Evolutionary conservation across 2,888 invertebrate genomes (phyloP).

Genomic region (Galeruca laticollis): DNA sequence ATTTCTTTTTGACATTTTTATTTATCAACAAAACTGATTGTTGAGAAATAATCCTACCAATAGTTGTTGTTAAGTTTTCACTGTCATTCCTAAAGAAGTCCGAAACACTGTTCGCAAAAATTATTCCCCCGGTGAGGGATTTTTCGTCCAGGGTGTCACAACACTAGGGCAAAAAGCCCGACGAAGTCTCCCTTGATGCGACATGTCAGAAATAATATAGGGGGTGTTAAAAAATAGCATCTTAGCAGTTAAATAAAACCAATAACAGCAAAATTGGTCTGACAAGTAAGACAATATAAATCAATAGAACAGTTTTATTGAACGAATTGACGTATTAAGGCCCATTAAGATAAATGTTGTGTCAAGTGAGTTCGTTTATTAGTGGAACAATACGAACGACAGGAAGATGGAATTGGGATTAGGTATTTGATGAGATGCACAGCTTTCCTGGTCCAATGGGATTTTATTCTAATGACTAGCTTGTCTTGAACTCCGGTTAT

Average conservation of each 20-base stretch:
- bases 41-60: no score
- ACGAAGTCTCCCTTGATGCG: constrained; percentile 37
- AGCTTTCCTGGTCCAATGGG: constrained; percentile 62
- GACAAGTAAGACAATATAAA: constrained; percentile 54
- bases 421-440: constrained; percentile 66
- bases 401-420: constrained; percentile 61
- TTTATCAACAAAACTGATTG: no score
- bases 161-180: constrained; percentile 19
- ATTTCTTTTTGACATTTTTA: no score
- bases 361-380: constrained; percentile 64
- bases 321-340: constrained; percentile 59
- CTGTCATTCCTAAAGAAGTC: constrained; percentile 5
- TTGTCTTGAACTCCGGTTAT: constrained; percentile 66
- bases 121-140: constrained; percentile 26
- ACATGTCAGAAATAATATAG: constrained; percentile 39
- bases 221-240: constrained; percentile 45
- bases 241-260: constrained; percentile 41
- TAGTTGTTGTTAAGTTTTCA: background rate
- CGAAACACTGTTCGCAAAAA: constrained; percentile 15
- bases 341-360: constrained; percentile 65
- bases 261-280: constrained; percentile 45
- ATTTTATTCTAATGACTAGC: constrained; percentile 66
- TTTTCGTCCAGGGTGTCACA: constrained; percentile 23
- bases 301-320: constrained; percentile 58
- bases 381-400: constrained; percentile 55